Conservation (phyloP, 2,888 invertebrate genomes). For the Notodonta dromedarius region DNA sequence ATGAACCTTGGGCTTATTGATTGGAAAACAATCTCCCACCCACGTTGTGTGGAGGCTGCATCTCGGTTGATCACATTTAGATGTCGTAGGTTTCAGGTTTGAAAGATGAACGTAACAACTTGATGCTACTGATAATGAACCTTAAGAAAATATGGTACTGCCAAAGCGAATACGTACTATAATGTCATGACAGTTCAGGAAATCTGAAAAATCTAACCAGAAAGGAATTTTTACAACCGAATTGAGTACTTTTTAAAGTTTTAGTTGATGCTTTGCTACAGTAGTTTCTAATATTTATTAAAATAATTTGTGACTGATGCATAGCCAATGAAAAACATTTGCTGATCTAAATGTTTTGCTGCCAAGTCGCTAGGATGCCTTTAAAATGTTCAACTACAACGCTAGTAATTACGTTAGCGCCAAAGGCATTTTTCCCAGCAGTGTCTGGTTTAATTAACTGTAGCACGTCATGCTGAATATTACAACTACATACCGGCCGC, state of each 20-base stretch:
- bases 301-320: too few relatives aligned
- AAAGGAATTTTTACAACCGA: too few relatives aligned
- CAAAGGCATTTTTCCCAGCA: slow-evolving; percentile 1
- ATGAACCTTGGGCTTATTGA: slow-evolving; percentile 46
- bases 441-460: slow-evolving; percentile 20
- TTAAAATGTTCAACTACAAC: not conserved
- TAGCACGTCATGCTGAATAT: slow-evolving; percentile 16
- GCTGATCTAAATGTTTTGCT: not conserved
- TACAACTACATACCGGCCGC: slow-evolving; percentile 25
- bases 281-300: too few relatives aligned
- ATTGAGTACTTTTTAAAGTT: too few relatives aligned
- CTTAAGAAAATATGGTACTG: not conserved
- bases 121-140: not conserved
- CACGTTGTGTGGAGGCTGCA: slow-evolving; percentile 34
- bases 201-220: too few relatives aligned
- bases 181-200: too few relatives aligned
- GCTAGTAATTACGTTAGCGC: not conserved
- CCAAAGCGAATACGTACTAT: not conserved
- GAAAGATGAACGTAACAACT: not conserved
- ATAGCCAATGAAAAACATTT: too few relatives aligned
- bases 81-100: slow-evolving; percentile 5
- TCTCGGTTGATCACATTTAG: slow-evolving; percentile 24
- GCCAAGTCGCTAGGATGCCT: not conserved
- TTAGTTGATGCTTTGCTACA: too few relatives aligned
- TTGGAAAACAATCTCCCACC: slow-evolving; percentile 38